Base-by-base conservation (phyloP, 1,140 invertebrate species). In the Penaeus vannamei region DNA sequence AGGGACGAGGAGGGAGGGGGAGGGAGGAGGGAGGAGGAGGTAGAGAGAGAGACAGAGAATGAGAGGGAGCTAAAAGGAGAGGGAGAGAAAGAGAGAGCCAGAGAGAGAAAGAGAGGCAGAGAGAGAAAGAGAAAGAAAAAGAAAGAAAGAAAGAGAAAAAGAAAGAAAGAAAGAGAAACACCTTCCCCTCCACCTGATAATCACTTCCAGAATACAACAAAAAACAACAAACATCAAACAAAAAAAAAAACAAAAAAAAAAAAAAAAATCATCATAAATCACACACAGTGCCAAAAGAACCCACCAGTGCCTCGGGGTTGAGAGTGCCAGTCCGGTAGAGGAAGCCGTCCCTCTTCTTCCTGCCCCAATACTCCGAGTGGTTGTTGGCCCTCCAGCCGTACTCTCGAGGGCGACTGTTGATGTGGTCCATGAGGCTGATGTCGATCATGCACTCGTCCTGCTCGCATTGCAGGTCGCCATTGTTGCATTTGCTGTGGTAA, bases 281-380 rank as follows among this genome's bases (percentile, higher is more conserved):
- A 42, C 32, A 79, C 23, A 60, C 23, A 64, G 61, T 42, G 36
- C 42, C 53, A 14, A 26, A 4, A 23, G 7, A 23, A 92, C 92
- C 92, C 93, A 94, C 93, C 93, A 93, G 92, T 93, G 93, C 91
- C 87, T 94, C 94, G 88, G 95, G 93, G 93, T 94, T 93, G 66
- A 95, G 92, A 62, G 95, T 95, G 92, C 97, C 97, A 42, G 97
- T 94, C 91, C 96, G 95, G 87, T 96, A 95, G 77, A 94, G 93
- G 17, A 98, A 93, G 4, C 97, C 98, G 20, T 98, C 96, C 8
- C 94, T 93, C 7, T 98, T 94, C 29, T 96, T 97, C 92, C 95
- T 94, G 0, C 97, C 97, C 95, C 96, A 97, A 93, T 98, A 98
- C 90, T 95, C 93, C 0, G 95, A 94, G 92, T 98, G 96, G 93